Percentiles rank a stretch among this genome's conserved stretches.
phyloP scores from a whole-genome alignment of 1,140 invertebrate genomes.

The Pachypsylla venusta region DNA sequence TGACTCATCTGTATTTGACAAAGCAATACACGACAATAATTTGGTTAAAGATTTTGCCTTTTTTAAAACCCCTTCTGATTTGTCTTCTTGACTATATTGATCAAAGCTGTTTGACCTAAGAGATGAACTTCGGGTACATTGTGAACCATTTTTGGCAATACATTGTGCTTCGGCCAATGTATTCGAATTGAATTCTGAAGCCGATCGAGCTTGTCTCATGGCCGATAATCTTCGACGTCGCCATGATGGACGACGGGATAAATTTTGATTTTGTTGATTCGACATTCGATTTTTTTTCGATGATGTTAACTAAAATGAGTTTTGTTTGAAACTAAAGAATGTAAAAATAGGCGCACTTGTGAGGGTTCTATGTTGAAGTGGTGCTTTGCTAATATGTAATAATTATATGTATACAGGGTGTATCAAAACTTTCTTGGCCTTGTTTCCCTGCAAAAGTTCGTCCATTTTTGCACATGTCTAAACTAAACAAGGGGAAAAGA shows the following conservation, averaged over 20 bases:
- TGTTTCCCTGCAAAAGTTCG: no score
- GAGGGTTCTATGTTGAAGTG: no score
- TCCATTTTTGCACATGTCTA: no score
- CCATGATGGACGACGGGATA: not conserved
- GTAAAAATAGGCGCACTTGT: no score
- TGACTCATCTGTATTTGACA: not conserved
- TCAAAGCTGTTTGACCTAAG: not conserved
- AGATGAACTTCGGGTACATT: no score
- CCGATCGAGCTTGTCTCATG: not conserved
- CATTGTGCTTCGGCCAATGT: not conserved
- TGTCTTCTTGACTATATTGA: not conserved
- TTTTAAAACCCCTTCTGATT: not conserved
- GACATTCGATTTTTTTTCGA: no score
- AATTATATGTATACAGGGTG: no score
- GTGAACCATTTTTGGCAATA: not conserved
- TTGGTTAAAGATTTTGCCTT: not conserved
- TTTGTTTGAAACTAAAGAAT: no score
- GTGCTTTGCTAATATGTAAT: no score
- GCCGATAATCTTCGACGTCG: not conserved
- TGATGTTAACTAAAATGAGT: no score
- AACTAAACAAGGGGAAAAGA: no score
- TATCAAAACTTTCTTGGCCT: no score
- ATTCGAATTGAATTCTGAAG: not conserved
- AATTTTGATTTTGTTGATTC: not conserved
- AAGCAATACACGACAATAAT: not conserved